These are phyloP conservation scores for Pelvicachromis taeniatus DNA, from an alignment of 2,113 vertebrate genomes.

Conservation along the genomic window DNA sequence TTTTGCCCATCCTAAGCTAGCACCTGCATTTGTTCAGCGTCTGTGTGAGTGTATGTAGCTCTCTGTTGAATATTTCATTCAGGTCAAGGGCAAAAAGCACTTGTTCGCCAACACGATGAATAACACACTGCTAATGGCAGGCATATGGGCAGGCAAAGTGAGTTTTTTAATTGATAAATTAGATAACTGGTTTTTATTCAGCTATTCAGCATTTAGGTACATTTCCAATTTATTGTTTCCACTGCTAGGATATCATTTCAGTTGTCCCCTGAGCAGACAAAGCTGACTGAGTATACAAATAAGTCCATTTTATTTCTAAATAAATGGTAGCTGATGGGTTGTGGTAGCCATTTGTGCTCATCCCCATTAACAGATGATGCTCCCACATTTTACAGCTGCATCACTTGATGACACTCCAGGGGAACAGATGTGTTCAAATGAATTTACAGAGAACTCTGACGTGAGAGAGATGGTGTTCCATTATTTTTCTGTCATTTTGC, in stretches of 20 bases:
- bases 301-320: constrained; percentile 36
- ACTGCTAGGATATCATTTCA: constrained; percentile 29
- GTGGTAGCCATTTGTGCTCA: constrained; percentile 29
- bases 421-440: constrained; percentile 56
- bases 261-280: constrained; percentile 22
- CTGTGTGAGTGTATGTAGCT: background rate
- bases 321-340: constrained; percentile 44
- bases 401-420: constrained; percentile 47
- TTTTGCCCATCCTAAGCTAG: background rate
- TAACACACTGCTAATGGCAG: constrained; percentile 21
- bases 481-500: constrained; percentile 55
- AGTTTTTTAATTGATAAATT: constrained; percentile 35
- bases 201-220: constrained; percentile 1
- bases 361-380: constrained; percentile 29
- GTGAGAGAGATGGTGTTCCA: constrained; percentile 44
- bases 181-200: constrained; percentile 11
- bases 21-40: background rate
- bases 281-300: constrained; percentile 2
- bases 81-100: constrained; percentile 41
- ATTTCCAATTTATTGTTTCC: constrained; percentile 19
- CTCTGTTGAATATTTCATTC: constrained; percentile 35
- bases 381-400: constrained; percentile 39
- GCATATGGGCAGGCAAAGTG: background rate
- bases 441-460: constrained; percentile 44
- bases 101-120: constrained; percentile 23